Conservation (phyloP, 2,888 invertebrate species). For the Chalcosyrphus nemorum region DNA sequence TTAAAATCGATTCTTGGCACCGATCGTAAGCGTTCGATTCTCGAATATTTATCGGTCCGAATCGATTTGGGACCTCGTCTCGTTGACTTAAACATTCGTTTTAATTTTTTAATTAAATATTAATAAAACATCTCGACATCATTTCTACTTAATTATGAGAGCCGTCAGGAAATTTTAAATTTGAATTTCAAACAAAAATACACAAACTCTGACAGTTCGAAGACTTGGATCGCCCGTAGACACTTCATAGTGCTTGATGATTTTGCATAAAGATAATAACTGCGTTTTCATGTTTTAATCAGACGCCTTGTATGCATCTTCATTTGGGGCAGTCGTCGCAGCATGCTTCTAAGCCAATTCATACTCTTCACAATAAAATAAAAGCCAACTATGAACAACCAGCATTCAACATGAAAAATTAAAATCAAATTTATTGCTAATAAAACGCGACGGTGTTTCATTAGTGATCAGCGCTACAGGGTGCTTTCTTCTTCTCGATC, state of each 20-base stretch:
- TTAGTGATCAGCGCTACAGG: conserved; percentile 57
- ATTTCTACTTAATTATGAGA: conserved; percentile 37
- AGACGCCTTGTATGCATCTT: conserved; percentile 35
- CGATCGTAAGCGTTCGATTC: conserved; percentile 1
- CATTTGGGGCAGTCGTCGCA: conserved; percentile 13
- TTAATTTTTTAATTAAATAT: conserved; percentile 50
- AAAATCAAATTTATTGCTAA: conserved; percentile 60
- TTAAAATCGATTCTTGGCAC: conserved; percentile 1
- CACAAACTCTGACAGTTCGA: not conserved
- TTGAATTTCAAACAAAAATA: conserved; percentile 4
- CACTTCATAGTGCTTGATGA: not conserved
- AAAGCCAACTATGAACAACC: not conserved
- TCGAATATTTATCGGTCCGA: conserved; percentile 25
- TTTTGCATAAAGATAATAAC: conserved; percentile 48
- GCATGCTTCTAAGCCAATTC: not conserved
- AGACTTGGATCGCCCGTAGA: not conserved
- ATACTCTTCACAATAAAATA: not conserved
- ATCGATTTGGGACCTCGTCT: conserved; percentile 18
- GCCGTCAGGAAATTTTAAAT: not conserved
- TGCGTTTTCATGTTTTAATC: conserved; percentile 41
- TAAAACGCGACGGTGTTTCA: conserved; percentile 65
- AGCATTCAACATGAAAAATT: conserved; percentile 47
- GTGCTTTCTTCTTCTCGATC: conserved; percentile 37
- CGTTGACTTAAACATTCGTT: conserved; percentile 13
- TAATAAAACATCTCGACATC: conserved; percentile 32